Conservation (phyloP, 2,888 invertebrate species). For the Adelphocoris suturalis region DNA sequence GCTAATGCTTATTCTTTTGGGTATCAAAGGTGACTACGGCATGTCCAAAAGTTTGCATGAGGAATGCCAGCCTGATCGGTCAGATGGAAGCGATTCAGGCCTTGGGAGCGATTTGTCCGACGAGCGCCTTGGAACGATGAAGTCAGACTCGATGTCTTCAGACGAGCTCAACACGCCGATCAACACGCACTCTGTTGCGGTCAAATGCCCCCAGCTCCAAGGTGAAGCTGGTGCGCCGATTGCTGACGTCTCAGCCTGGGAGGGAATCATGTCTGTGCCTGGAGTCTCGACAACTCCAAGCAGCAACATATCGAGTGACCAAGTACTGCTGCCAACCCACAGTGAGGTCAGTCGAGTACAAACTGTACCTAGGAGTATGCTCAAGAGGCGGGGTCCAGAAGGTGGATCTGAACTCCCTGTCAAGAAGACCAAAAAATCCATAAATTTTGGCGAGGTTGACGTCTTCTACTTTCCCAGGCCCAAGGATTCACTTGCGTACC, state of each 20-base stretch:
- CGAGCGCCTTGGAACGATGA: conserved; percentile 77
- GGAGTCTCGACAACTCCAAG: background rate
- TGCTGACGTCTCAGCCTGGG: background rate
- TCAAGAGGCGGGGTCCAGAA: conserved; percentile 52
- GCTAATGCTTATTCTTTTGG: too few species aligned
- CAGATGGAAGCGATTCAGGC: conserved; percentile 92
- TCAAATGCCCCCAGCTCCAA: background rate
- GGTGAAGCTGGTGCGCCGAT: background rate
- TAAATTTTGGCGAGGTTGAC: conserved; percentile 94
- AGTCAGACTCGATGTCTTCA: conserved; percentile 75
- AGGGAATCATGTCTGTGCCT: background rate
- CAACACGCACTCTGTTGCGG: too few species aligned
- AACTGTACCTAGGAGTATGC: conserved; percentile 23
- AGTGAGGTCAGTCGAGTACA: background rate
- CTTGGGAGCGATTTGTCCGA: conserved; percentile 87
- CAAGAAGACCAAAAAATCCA: conserved; percentile 86
- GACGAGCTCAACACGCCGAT: conserved; percentile 74
- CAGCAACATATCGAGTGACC: background rate
- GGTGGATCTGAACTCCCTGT: conserved; percentile 57
- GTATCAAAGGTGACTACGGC: conserved; percentile 41
- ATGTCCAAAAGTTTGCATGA: conserved; percentile 72
- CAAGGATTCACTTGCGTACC: conserved; percentile 96
- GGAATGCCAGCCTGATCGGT: conserved; percentile 79
- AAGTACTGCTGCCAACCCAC: background rate
- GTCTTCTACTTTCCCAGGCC: conserved; percentile 96